Evolutionary conservation across 2,113 vertebrate species (phyloP).

Genomic region (Cheirogaleus medius): DNA sequence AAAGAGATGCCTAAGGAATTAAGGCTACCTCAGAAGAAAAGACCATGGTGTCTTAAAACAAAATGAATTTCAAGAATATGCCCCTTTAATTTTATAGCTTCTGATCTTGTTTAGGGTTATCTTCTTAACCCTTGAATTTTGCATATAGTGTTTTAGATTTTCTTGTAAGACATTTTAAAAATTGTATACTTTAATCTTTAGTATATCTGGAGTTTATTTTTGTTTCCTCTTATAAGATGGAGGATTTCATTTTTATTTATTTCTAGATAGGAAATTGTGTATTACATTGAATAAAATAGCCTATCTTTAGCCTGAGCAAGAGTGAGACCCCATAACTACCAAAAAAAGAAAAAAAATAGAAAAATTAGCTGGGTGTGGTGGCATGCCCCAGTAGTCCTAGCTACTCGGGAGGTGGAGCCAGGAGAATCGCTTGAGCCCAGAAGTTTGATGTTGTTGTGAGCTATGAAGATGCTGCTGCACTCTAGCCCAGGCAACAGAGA

Average conservation of each 20-base stretch:
- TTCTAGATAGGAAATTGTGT: background rate
- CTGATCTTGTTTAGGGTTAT: background rate
- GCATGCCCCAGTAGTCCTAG: too few species aligned
- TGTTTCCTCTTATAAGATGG: background rate
- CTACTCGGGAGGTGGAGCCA: too few species aligned
- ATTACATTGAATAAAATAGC: background rate
- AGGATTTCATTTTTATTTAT: background rate
- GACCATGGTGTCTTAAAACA: background rate
- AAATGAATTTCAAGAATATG: too few species aligned
- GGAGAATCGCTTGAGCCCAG: too few species aligned
- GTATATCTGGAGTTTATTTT: background rate
- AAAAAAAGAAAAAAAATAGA: too few species aligned
- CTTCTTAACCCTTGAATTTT: background rate
- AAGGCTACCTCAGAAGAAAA: background rate
- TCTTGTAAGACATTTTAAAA: background rate
- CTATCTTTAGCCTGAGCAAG: too few species aligned
- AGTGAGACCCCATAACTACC: too few species aligned
- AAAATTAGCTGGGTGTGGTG: too few species aligned
- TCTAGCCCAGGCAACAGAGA: too few species aligned
- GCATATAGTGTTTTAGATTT: background rate
- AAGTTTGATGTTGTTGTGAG: too few species aligned
- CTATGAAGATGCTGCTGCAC: too few species aligned
- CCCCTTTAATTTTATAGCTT: background rate
- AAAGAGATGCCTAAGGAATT: background rate
- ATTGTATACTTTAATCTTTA: background rate